phyloP scores from a whole-genome alignment of 2,113 vertebrate species.

The Eulacestoma nigropectus region DNA sequence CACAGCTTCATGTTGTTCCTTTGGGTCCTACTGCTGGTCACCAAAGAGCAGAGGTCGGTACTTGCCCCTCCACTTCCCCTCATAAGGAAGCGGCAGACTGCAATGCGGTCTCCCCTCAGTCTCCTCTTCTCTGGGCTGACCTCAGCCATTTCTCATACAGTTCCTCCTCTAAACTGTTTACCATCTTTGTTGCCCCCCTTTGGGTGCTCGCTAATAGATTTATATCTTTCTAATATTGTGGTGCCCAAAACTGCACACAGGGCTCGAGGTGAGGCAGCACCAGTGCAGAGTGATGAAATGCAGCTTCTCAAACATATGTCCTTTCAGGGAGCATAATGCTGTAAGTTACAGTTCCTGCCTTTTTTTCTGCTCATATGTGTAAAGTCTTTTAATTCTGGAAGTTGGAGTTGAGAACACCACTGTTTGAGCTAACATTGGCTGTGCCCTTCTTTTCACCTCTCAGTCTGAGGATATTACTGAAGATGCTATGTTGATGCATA shows the following conservation, averaged over 20 bases:
- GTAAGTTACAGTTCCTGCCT: neutral
- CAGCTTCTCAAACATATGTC: neutral
- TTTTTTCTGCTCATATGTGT: neutral
- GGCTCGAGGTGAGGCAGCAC: neutral
- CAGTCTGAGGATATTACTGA: neutral
- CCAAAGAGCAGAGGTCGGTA: neutral
- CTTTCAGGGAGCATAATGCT: neutral
- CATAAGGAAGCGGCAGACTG: neutral
- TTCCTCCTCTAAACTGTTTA: neutral
- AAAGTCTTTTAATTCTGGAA: neutral
- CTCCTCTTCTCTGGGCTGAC: neutral
- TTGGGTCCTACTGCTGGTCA: neutral
- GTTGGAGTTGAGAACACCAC: neutral
- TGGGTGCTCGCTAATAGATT: neutral
- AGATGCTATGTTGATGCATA: neutral
- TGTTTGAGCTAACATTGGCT: neutral
- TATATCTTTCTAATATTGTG: neutral
- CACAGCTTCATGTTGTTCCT: neutral
- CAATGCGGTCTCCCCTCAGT: neutral
- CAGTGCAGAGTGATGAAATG: neutral
- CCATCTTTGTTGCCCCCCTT: neutral
- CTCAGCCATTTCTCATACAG: neutral
- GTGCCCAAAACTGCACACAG: neutral
- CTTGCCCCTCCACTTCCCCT: neutral
- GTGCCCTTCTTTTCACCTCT: neutral